These are phyloP conservation scores for Catalaphyllia jardinei DNA, from an alignment of 64 coral and sea anemone genomes.

Conservation along the genomic window DNA sequence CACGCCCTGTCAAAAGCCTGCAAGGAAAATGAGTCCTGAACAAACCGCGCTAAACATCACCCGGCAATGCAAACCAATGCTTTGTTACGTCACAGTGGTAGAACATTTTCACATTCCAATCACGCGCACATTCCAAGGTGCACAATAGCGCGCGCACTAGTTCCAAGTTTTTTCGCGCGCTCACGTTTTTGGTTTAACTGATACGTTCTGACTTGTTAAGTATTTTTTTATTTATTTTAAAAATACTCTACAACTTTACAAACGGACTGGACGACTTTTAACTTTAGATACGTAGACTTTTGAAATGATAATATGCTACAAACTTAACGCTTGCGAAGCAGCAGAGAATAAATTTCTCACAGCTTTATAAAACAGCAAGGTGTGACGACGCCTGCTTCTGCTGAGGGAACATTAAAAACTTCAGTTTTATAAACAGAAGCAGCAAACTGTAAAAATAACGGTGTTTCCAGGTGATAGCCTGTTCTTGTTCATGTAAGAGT, in stretches of 20 bases:
- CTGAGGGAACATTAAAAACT: neutral
- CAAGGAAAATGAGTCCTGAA: too few relatives aligned
- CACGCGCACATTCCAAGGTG: too few relatives aligned
- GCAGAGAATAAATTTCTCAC: neutral
- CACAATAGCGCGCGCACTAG: too few relatives aligned
- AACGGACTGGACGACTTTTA: neutral
- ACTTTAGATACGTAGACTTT: neutral
- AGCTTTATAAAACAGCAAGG: neutral
- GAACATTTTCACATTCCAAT: too few relatives aligned
- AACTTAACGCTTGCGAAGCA: neutral
- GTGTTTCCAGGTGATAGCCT: neutral
- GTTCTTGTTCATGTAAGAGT: constrained; percentile 3
- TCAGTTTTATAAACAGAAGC: neutral
- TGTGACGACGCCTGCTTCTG: too few relatives aligned
- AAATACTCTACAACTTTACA: constrained; percentile 1
- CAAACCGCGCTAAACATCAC: too few relatives aligned
- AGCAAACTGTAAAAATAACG: neutral
- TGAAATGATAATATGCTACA: neutral
- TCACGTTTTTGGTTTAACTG: too few relatives aligned
- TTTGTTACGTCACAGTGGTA: too few relatives aligned
- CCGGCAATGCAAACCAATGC: too few relatives aligned
- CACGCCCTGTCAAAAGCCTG: too few relatives aligned
- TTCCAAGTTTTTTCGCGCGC: too few relatives aligned
- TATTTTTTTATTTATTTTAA: neutral
- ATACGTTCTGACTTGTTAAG: too few relatives aligned